Conservation (phyloP, 2,797 vertebrate genomes). For the Zalophus californianus region DNA sequence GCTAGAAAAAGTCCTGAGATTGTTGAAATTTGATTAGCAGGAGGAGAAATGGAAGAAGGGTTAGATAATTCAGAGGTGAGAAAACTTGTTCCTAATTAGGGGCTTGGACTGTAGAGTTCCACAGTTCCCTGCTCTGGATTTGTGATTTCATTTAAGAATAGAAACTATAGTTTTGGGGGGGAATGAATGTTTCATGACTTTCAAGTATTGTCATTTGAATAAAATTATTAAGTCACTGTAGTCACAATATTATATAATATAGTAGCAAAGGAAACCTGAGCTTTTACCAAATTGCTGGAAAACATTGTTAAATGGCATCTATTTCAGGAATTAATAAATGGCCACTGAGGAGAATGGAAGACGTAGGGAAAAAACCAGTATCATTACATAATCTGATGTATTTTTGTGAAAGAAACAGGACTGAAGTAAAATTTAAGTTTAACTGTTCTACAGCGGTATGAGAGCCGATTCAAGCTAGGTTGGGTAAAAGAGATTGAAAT, state of each 20-base stretch:
- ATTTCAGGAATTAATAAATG: slow-evolving; percentile 14
- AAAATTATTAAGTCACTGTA: not conserved
- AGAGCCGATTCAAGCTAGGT: not conserved
- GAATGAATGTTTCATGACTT: slow-evolving; percentile 39
- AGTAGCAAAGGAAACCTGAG: slow-evolving; percentile 40
- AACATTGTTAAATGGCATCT: slow-evolving; percentile 21
- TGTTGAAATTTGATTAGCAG: slow-evolving; percentile 28
- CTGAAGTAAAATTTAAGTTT: not conserved
- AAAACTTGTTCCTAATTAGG: slow-evolving; percentile 9
- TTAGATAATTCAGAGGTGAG: slow-evolving; percentile 23
- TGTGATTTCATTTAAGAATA: slow-evolving; percentile 25
- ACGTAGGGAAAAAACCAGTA: not conserved
- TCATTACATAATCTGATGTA: not conserved
- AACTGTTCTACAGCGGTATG: not conserved
- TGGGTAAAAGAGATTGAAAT: not conserved
- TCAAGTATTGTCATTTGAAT: slow-evolving; percentile 15
- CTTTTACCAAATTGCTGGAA: slow-evolving; percentile 31
- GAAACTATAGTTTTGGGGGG: not conserved
- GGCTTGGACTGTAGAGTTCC: not conserved
- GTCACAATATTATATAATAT: not conserved
- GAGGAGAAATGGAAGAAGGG: slow-evolving; percentile 22
- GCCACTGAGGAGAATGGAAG: not conserved
- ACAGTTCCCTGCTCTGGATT: not conserved
- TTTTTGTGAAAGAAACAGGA: not conserved
- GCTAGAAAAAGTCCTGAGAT: not conserved